phyloP scores from a whole-genome alignment of 2,888 invertebrate genomes.

The Tipula unca region DNA sequence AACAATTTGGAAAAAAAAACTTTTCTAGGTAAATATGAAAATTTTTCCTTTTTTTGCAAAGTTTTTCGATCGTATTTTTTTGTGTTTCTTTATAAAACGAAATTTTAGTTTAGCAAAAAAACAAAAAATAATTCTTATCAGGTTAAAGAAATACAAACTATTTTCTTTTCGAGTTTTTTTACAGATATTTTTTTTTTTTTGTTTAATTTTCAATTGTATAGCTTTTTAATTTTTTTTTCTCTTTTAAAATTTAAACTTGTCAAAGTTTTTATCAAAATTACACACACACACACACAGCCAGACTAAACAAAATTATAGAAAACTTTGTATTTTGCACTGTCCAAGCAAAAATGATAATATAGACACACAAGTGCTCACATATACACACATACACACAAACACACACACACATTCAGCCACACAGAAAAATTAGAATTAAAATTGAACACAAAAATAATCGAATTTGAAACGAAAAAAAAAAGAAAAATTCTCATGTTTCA shows the following conservation, averaged over 20 bases:
- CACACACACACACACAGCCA: background rate
- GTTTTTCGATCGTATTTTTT: background rate
- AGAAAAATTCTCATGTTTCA: background rate
- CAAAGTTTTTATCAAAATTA: conserved; percentile 8
- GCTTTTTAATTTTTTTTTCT: background rate
- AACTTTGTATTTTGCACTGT: background rate
- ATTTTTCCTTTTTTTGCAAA: background rate
- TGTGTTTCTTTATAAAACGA: background rate
- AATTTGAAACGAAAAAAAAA: background rate
- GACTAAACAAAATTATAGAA: background rate
- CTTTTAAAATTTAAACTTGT: background rate
- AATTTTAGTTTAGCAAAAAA: background rate
- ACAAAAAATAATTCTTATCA: background rate
- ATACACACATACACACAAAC: background rate
- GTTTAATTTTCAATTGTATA: background rate
- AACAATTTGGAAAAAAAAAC: background rate
- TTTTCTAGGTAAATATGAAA: conserved; percentile 8
- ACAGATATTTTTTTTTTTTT: background rate
- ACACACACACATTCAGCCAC: background rate
- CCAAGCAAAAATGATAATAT: background rate
- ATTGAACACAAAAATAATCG: conserved; percentile 8
- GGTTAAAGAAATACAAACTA: conserved; percentile 8
- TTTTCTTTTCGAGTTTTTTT: background rate
- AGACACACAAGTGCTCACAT: background rate
- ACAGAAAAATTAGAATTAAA: background rate